Conservation (phyloP, 2,888 invertebrate genomes). For the Drosophila neutralis region DNA sequence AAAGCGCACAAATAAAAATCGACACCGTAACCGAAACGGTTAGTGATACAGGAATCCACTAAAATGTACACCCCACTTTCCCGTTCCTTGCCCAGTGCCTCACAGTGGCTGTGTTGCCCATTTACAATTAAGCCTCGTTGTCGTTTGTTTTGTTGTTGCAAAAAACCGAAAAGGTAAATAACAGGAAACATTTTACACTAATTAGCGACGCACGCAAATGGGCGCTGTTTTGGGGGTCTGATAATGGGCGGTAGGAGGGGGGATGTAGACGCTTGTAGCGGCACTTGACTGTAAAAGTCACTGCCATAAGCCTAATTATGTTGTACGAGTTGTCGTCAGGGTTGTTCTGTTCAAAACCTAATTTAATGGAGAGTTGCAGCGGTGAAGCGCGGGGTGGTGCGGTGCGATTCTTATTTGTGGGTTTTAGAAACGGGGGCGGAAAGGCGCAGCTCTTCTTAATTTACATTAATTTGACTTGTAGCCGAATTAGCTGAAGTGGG, state of each 20-base stretch:
- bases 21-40: slow-evolving; percentile 66
- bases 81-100: not conserved
- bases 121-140: slow-evolving; percentile 59
- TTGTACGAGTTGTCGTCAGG: slow-evolving; percentile 67
- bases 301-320: slow-evolving; percentile 77
- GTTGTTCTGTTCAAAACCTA: slow-evolving; percentile 47
- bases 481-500: slow-evolving; percentile 43
- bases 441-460: slow-evolving; percentile 35
- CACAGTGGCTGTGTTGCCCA: slow-evolving; percentile 44
- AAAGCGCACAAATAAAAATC: slow-evolving; percentile 70
- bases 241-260: not conserved
- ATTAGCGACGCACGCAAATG: slow-evolving; percentile 79
- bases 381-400: not conserved
- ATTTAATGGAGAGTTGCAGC: slow-evolving; percentile 20
- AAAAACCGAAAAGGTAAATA: slow-evolving; percentile 77
- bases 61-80: slow-evolving; percentile 7
- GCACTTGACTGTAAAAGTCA: slow-evolving; percentile 71
- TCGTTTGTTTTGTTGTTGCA: slow-evolving; percentile 63
- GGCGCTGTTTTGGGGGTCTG: slow-evolving; percentile 29
- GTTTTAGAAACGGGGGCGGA: slow-evolving; percentile 17
- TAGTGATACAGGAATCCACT: slow-evolving; percentile 54
- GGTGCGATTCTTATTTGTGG: slow-evolving; percentile 47
- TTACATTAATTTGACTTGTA: slow-evolving; percentile 62
- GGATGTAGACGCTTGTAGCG: slow-evolving; percentile 12
- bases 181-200: slow-evolving; percentile 80